Evolutionary conservation across 37 sponge, comb jelly and placozoan species (phyloP).

Genomic region (Axinella damicornis): DNA sequence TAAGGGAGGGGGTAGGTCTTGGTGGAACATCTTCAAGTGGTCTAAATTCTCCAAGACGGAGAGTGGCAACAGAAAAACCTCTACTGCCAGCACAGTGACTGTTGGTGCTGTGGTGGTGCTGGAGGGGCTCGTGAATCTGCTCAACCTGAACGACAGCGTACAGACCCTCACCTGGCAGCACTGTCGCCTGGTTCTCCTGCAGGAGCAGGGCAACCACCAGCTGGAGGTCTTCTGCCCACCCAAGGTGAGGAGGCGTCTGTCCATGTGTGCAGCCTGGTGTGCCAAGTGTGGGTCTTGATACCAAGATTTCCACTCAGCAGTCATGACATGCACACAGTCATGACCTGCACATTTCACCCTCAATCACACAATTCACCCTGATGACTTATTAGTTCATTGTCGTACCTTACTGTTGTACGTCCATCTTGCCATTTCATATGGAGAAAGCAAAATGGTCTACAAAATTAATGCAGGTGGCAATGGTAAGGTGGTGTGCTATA

Average conservation of each 20-base stretch:
- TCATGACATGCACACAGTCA: too few species aligned
- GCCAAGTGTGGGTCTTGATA: too few species aligned
- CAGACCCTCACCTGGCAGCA: conserved; percentile 25
- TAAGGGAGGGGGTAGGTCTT: neutral
- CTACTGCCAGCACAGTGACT: neutral
- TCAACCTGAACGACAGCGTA: conserved; percentile 23
- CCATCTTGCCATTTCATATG: too few species aligned
- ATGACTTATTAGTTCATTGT: too few species aligned
- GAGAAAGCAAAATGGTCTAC: too few species aligned
- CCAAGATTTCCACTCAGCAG: too few species aligned
- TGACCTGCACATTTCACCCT: too few species aligned
- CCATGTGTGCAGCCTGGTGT: too few species aligned
- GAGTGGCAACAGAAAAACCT: neutral
- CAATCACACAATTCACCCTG: too few species aligned
- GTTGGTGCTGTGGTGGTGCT: neutral
- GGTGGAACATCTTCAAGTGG: conserved; percentile 69
- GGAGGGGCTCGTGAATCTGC: conserved; percentile 21
- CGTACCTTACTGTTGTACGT: too few species aligned
- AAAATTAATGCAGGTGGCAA: too few species aligned
- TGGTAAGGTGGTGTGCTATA: too few species aligned
- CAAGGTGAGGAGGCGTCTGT: conserved; percentile 66
- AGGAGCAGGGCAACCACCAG: conserved; percentile 54
- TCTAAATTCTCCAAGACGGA: conserved; percentile 5
- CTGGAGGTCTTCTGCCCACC: conserved; percentile 71
- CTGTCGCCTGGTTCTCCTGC: conserved; percentile 56